phyloP scores from a whole-genome alignment of 2,888 invertebrate genomes.

The Gymnosoma rotundatum region DNA sequence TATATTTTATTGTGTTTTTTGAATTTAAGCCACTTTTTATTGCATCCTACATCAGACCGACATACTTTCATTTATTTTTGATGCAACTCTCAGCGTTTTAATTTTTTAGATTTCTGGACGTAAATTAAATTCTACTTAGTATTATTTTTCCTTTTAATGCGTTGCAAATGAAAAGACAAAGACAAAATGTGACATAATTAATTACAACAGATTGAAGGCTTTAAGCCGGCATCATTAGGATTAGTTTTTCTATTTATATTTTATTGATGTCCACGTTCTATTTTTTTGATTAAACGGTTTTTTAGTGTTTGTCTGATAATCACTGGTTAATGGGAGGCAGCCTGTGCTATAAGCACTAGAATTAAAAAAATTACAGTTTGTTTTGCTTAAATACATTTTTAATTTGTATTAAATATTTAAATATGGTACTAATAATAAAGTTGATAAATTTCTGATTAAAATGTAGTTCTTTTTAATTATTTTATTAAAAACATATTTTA shows the following conservation, averaged over 20 bases:
- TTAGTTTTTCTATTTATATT: constrained; percentile 49
- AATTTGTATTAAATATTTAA: too few relatives aligned
- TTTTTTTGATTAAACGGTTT: constrained; percentile 47
- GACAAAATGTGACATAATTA: constrained; percentile 55
- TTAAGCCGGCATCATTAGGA: constrained; percentile 56
- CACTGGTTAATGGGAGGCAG: constrained; percentile 10
- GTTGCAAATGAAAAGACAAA: constrained; percentile 11
- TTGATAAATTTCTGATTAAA: too few relatives aligned
- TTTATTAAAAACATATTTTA: too few relatives aligned
- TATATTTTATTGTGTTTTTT: constrained; percentile 13
- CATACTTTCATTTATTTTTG: constrained; percentile 30
- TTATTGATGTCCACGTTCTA: not conserved
- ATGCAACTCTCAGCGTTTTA: constrained; percentile 41
- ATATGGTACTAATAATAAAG: too few relatives aligned
- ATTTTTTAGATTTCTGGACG: constrained; percentile 54
- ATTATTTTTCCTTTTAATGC: constrained; percentile 23
- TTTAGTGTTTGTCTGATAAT: constrained; percentile 8
- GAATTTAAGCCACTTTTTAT: constrained; percentile 41
- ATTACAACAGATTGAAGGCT: constrained; percentile 48
- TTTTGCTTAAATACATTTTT: not conserved
- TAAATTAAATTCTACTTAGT: constrained; percentile 56
- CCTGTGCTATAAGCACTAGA: not conserved
- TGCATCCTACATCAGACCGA: constrained; percentile 8
- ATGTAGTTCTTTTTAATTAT: too few relatives aligned
- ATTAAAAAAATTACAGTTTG: not conserved